Base-by-base conservation (phyloP, 2,113 vertebrate species). In the Penelope pileata region DNA sequence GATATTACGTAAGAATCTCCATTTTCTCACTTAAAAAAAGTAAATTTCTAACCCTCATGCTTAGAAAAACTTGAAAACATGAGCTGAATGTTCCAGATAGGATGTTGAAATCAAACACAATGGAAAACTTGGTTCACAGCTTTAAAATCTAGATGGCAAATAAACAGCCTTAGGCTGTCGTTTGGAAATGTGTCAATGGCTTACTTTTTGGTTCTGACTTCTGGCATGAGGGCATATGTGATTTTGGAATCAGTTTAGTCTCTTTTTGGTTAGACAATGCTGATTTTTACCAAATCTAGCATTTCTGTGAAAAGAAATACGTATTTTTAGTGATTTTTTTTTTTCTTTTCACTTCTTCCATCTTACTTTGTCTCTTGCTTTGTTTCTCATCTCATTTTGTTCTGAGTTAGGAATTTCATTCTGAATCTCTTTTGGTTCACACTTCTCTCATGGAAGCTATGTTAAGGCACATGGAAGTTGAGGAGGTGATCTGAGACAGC, bases 121-220 rank as follows among this genome's bases (percentile, higher is more conserved):
- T 90, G 92, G 96, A 95, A 94, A 96, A 86, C 10, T 76, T 83
- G 34, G 12, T 83, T 96, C 86, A 91, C 83, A 83, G 50, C 36
- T 93, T 75, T 81, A 78, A 86, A 51, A 51, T 77, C 34, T 48
- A 92, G 76, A 67, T 2, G 24, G 51, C 80, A 83, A 86, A 70
- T 43, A 94, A 93, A 86, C 47, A 93, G 42, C 64, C 34, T 63
- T 59, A 67, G 51, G 58, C 54, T 66, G 34, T 54, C 76, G 26
- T 63, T 83, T 90, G 69, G 86, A 92, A 88, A 40, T 24, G 26
- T 53, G 73, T 83, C 67, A 50, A 1, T 73, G 40, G 45, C 43
- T 88, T 58, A 73, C 70, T 90, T 83, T 14, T 62, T 85, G 29
- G 59, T 79, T 29, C 43, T 83, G 62, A 45, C 24, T 77, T 42